Base-by-base conservation (phyloP, 2,113 vertebrate genomes). In the Sardina pilchardus region DNA sequence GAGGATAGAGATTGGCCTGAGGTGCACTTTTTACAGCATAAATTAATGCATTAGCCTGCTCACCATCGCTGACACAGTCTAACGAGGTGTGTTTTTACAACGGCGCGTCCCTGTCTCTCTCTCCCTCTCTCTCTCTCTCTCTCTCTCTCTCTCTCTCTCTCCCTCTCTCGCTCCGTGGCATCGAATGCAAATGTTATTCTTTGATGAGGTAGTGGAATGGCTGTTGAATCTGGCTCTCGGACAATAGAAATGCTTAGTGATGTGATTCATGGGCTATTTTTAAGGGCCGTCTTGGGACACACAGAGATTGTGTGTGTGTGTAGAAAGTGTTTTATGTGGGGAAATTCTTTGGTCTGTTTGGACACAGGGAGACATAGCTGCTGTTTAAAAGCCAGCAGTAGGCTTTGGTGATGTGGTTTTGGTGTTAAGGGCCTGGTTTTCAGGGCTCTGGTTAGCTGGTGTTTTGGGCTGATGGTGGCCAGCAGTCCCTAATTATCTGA, bases 241-340 rank as follows among this genome's bases (percentile, higher is more conserved):
- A 78, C 71, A 78, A 78, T 78, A 78, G 71, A 78, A 78, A 36
- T 78, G 26, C 26, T 78, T 78, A 16, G 71, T 78, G 71, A 36
- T 14, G 71, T 78, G 71, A 78, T 78, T 78, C 71, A 78, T 34
- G 26, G 71, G 3, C 71, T 78, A 78, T 78, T 78, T 78, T 78
- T 78, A 78, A 78, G 71, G 36, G 71, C 71, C 14, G 36, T 78
- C 71, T 36, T 78, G 71, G 71, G 71, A 78, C 34, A 39, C 30
- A 16, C 14, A 6, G 71, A 39, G 34, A 36, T 78, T 34, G 36
- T 30, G 71, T 78, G 14, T 78, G n/a, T 30, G 30, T 34, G 14
- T 3, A 12, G 24, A 30, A 12, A 10, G 26, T 71, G 34, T 36
- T 34, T 78, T 36, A 78, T 78, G 30, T 36, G n/a, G 9, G n/a